Evolutionary conservation across 2,888 invertebrate genomes (phyloP).

Genomic region (Eurois occulta): DNA sequence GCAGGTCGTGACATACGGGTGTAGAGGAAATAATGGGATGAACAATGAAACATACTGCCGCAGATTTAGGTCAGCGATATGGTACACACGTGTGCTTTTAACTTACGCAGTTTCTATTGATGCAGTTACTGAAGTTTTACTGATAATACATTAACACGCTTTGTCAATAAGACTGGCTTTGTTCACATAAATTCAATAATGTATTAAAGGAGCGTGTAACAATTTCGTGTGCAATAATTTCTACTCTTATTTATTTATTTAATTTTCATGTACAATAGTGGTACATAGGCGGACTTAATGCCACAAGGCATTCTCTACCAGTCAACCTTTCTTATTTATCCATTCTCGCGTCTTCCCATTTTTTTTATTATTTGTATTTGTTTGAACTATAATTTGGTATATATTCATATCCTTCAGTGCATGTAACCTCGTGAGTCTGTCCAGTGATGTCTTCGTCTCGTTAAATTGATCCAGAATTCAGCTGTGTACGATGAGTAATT

Average conservation of each 20-base stretch:
- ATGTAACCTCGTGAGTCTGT: neutral
- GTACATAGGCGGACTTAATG: no score
- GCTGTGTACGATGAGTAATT: neutral
- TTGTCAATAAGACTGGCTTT: neutral
- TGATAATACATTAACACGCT: neutral
- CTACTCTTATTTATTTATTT: neutral
- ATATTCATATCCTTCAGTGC: neutral
- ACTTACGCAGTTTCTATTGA: conserved; percentile 24
- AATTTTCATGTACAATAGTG: no score
- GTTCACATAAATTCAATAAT: neutral
- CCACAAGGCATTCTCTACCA: no score
- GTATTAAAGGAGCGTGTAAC: neutral
- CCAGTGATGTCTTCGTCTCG: neutral
- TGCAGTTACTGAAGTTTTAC: conserved; percentile 5
- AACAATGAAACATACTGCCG: conserved; percentile 57
- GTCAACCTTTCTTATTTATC: neutral
- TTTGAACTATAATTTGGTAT: neutral
- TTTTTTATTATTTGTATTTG: neutral
- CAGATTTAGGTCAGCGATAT: conserved; percentile 75
- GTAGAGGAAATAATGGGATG: conserved; percentile 59
- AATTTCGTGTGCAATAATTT: neutral
- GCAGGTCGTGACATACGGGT: conserved; percentile 71
- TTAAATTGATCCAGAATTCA: neutral
- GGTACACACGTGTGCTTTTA: conserved; percentile 64
- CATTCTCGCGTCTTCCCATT: neutral